Evolutionary conservation across 2,888 invertebrate genomes (phyloP), one percentile per base, ranked within the genome.

Genomic region (Nomada ruficornis): DNA sequence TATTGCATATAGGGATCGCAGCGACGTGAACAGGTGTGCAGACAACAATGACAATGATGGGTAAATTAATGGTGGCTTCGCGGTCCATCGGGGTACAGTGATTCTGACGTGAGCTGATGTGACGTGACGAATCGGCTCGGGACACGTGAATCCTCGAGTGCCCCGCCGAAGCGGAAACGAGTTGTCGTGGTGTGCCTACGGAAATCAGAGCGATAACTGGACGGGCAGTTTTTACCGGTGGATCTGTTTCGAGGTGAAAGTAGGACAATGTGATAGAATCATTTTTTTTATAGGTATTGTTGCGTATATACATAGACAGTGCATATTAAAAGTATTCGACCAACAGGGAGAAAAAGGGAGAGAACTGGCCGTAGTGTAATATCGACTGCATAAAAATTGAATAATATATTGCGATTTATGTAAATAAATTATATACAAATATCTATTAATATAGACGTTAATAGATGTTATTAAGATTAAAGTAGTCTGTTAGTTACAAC

Each of bases 71-170:
- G 80, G 72, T 44, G 52, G 69, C 36, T 47, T 42, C 57, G 44
- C 68, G 71, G 62, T 72, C 73, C 67, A 82, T 73, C 75, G 77
- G 55, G 1, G 79, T 62, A 82, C 82, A 78, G 84, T 87, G 87
- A 87, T 83, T 86, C 77, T 84, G 87, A 86, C 87, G 73, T 72
- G 74, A 82, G 68, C 75, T 67, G 86, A 80, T 73, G 71, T 62
- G 81, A 84, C 79, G 81, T 87, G 87, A 87, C 87, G 87, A 87
- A 87, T 87, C 73, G 79, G 50, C 54, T 26, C 47, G 67, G 54
- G 73, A 60, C 78, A 59, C 57, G 42, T 44, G 73, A 74, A 74
- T 59, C 69, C 71, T 80, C 67, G 67, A 77, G 52, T 55, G n/a
- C 63, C 62, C 57, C 65, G 23, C 65, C 77, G 57, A 65, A 69